These are phyloP conservation scores for Pocota personata DNA, from an alignment of 2,888 invertebrate species.

Conservation along the genomic window DNA sequence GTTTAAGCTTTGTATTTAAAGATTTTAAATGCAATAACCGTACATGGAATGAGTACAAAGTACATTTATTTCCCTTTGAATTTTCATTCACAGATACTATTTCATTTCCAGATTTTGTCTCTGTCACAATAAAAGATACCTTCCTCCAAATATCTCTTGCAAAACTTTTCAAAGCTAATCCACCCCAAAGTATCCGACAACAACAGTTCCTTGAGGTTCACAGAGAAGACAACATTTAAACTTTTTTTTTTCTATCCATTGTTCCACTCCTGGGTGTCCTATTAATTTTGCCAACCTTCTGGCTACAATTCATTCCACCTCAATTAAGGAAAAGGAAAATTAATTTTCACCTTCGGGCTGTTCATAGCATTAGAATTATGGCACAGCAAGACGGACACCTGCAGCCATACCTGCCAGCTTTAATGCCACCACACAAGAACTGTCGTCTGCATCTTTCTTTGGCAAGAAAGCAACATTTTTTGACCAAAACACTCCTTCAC, in stretches of 20 bases:
- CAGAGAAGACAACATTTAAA: background rate
- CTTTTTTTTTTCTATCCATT: background rate
- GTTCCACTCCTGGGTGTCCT: conserved; percentile 19
- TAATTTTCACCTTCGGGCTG: conserved; percentile 57
- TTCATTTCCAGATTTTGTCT: background rate
- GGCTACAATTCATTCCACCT: conserved; percentile 62
- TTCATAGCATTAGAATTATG: conserved; percentile 46
- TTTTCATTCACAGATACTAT: background rate
- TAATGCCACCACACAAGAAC: conserved; percentile 13
- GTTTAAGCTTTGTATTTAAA: too few species aligned
- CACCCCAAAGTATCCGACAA: background rate
- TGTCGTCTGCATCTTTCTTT: conserved; percentile 43
- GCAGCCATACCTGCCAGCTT: background rate
- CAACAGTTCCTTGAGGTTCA: background rate
- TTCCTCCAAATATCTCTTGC: background rate
- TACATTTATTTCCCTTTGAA: conserved; percentile 16
- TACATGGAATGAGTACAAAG: too few species aligned
- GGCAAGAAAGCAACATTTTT: conserved; percentile 27
- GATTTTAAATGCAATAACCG: too few species aligned
- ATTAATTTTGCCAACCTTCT: conserved; percentile 44
- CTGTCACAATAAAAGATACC: conserved; percentile 13
- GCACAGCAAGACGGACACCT: conserved; percentile 25
- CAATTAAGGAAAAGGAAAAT: conserved; percentile 63
- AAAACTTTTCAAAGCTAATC: conserved; percentile 4
- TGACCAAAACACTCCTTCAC: conserved; percentile 28